These are phyloP conservation scores for Brachyopa scutellaris DNA, from an alignment of 2,888 invertebrate genomes.

Conservation along the genomic window DNA sequence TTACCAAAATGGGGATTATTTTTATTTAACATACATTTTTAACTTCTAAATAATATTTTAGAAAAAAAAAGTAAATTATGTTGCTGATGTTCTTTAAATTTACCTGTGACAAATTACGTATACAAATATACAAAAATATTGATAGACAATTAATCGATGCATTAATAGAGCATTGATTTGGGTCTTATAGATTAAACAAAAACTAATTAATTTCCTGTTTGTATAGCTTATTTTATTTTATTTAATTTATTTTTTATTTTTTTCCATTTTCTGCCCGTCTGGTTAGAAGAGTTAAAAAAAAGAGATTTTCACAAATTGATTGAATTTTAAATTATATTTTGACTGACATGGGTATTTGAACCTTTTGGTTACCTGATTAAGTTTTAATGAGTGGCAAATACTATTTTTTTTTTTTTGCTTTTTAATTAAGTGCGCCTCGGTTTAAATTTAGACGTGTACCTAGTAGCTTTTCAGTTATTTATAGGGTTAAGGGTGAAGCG, in stretches of 20 bases:
- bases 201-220: conserved; percentile 59
- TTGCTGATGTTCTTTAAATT: too few species aligned
- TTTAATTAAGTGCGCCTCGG: conserved; percentile 36
- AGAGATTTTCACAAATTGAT: conserved; percentile 29
- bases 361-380: conserved; percentile 52
- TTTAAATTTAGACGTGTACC: neutral
- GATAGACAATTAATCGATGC: conserved; percentile 49
- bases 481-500: neutral
- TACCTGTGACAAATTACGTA: too few species aligned
- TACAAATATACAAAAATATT: neutral
- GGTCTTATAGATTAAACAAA: conserved; percentile 49
- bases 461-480: neutral
- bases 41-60: too few species aligned
- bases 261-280: neutral
- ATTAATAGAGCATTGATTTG: conserved; percentile 67
- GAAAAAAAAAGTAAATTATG: too few species aligned
- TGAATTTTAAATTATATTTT: conserved; percentile 65
- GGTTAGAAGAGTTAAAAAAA: neutral
- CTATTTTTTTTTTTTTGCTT: conserved; percentile 9
- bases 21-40: too few species aligned
- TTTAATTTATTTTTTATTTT: neutral
- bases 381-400: conserved; percentile 35
- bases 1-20: too few species aligned
- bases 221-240: conserved; percentile 37
- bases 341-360: conserved; percentile 63